A percentile compares a stretch with the other conserved stretches of the same genome.
phyloP scores from a whole-genome alignment of 2,113 vertebrate genomes.

The Elanus axillaris region DNA sequence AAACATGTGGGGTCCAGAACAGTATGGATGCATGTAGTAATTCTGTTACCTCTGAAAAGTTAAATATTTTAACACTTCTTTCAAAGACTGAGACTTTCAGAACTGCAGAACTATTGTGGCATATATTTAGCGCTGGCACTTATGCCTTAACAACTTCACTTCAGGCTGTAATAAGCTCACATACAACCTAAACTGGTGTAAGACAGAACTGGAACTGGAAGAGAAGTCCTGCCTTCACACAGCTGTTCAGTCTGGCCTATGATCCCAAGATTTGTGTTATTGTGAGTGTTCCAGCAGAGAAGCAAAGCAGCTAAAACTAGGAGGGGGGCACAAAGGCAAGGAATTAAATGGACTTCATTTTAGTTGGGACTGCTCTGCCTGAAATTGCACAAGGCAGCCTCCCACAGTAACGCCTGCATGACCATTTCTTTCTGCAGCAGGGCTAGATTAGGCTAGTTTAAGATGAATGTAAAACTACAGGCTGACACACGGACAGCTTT shows the following conservation, averaged over 20 bases:
- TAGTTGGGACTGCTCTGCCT: background rate
- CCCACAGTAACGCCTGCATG: rapidly evolving
- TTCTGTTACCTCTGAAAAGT: background rate
- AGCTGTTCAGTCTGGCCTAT: background rate
- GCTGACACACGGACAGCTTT: background rate
- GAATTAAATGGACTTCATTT: background rate
- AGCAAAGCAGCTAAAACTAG: background rate
- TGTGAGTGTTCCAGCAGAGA: background rate
- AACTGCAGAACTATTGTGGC: background rate
- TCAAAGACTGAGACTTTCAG: background rate
- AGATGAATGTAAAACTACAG: background rate
- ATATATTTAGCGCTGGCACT: background rate
- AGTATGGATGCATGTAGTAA: background rate
- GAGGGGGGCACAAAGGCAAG: background rate
- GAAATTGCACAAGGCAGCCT: background rate
- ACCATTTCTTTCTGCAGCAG: background rate
- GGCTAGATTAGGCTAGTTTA: background rate
- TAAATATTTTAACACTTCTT: background rate
- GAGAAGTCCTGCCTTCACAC: background rate
- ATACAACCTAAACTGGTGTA: background rate
- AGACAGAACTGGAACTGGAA: background rate
- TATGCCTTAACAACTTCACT: background rate
- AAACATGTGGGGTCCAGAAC: background rate
- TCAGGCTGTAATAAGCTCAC: background rate
- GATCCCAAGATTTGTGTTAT: background rate